Conservation (phyloP, 2,797 vertebrate species). For the Trachops cirrhosus region DNA sequence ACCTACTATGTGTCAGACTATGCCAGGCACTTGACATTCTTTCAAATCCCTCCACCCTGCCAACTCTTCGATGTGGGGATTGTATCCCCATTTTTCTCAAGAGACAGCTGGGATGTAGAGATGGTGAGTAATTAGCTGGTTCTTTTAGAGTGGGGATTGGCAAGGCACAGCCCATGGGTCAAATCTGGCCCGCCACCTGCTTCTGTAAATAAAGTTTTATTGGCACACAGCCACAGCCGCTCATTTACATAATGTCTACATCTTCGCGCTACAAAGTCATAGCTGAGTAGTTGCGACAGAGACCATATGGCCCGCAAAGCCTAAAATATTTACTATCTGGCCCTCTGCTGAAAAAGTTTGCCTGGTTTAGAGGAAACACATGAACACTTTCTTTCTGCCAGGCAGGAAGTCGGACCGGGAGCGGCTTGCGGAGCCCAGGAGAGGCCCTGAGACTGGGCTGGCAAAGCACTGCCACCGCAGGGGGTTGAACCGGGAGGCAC, state of each 20-base stretch:
- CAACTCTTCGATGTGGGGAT: neutral
- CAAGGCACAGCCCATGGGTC: neutral
- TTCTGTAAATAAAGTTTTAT: constrained; percentile 61
- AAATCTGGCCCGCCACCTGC: neutral
- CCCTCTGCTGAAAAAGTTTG: neutral
- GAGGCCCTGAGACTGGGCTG: neutral
- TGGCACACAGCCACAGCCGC: neutral
- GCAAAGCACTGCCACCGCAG: accelerated
- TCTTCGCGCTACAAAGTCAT: neutral
- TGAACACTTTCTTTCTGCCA: neutral
- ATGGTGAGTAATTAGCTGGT: neutral
- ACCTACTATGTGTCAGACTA: neutral
- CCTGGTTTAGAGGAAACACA: neutral
- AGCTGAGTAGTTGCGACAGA: neutral
- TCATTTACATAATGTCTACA: neutral
- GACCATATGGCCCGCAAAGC: constrained; percentile 5
- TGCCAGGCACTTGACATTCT: neutral
- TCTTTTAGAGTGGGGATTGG: neutral
- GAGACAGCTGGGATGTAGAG: neutral
- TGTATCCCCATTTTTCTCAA: neutral
- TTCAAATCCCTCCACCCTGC: neutral
- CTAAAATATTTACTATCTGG: constrained; percentile 7
- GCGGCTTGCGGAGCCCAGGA: neutral
- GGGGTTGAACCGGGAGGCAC: neutral
- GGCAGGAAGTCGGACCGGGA: neutral